phyloP scores from a whole-genome alignment of 1,140 invertebrate genomes.

The Diabrotica undecimpunctata region DNA sequence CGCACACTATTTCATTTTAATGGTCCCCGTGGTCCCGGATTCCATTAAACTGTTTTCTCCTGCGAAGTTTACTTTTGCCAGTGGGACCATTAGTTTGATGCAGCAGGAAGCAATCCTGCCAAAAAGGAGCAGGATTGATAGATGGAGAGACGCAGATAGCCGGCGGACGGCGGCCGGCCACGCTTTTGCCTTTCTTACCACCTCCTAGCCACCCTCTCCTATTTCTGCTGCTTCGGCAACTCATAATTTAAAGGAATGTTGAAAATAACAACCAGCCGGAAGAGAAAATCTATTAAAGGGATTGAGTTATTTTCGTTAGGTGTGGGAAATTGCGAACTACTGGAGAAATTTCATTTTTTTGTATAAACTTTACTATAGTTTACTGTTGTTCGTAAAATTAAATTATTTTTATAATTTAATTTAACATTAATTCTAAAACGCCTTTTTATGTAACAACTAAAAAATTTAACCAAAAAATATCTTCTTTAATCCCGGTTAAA shows the following conservation, averaged over 20 bases:
- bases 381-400: no score
- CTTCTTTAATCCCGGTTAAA: no score
- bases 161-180: constrained; percentile 10
- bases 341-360: no score
- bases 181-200: constrained; percentile 15
- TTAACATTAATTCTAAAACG: no score
- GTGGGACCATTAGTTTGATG: constrained; percentile 49
- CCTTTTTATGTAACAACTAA: no score
- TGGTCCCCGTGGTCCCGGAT: constrained; percentile 49
- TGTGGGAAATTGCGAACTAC: no score
- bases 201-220: constrained; percentile 15
- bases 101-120: constrained; percentile 47
- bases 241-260: constrained; percentile 30
- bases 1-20: constrained; percentile 51
- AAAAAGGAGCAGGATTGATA: constrained; percentile 43
- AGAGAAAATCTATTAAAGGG: not conserved
- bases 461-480: no score
- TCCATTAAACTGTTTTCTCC: constrained; percentile 50
- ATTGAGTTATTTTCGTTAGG: not conserved
- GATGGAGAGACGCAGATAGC: constrained; percentile 33
- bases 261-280: not conserved
- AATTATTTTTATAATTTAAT: no score
- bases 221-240: constrained; percentile 38
- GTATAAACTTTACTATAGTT: no score
- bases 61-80: constrained; percentile 47